Conservation (phyloP, 2,888 invertebrate species). For the Piscicola geometra region DNA sequence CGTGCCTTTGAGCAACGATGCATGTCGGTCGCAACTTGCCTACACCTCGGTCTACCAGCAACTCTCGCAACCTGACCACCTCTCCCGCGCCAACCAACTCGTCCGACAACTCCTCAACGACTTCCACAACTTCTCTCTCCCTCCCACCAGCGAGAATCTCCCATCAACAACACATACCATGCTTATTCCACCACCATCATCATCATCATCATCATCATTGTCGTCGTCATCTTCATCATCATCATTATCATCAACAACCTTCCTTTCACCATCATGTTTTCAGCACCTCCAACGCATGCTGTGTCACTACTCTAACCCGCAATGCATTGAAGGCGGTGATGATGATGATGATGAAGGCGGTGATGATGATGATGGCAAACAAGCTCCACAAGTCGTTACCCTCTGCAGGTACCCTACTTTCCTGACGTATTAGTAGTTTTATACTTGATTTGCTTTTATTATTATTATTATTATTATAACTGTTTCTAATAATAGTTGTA, state of each 20-base stretch:
- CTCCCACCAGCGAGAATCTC: neutral
- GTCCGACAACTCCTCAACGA: neutral
- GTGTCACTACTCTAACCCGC: neutral
- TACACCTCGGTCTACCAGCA: neutral
- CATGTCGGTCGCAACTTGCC: neutral
- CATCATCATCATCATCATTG: constrained; percentile 6
- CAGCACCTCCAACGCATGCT: neutral
- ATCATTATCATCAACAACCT: neutral
- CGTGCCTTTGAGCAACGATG: neutral
- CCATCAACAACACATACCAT: too few relatives aligned
- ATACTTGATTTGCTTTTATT: neutral
- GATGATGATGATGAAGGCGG: too few relatives aligned
- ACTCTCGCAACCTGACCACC: neutral
- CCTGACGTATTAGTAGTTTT: too few relatives aligned
- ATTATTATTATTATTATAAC: too few relatives aligned
- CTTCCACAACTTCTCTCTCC: neutral
- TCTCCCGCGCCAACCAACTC: neutral
- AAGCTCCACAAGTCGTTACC: neutral
- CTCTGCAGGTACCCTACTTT: neutral
- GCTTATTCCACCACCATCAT: neutral
- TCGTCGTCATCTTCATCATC: neutral
- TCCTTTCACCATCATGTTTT: neutral
- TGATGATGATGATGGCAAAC: too few relatives aligned
- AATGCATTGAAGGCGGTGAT: too few relatives aligned
- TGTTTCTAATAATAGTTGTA: too few relatives aligned